phyloP scores from a whole-genome alignment of 2,888 invertebrate species.

The Trichogramma dendrolimi region DNA sequence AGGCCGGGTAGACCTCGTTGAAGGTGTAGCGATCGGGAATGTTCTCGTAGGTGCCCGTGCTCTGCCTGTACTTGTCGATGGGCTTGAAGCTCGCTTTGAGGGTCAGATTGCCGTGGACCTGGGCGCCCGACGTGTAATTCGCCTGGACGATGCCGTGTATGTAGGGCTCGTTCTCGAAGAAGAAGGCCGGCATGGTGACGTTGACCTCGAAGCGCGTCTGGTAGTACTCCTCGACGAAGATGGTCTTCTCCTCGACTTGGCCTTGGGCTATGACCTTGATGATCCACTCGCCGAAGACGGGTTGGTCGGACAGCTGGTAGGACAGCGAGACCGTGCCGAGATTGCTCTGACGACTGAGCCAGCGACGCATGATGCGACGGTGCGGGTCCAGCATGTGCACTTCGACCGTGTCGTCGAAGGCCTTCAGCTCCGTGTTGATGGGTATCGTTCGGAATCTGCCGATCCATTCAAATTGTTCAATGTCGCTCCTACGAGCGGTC shows the following conservation, averaged over 20 bases:
- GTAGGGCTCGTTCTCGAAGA: constrained; percentile 80
- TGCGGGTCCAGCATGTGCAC: constrained; percentile 89
- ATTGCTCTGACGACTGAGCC: constrained; percentile 87
- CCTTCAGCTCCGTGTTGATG: constrained; percentile 85
- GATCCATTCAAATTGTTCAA: constrained; percentile 30
- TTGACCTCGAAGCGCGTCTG: constrained; percentile 93
- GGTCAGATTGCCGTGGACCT: constrained; percentile 84
- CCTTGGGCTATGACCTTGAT: constrained; percentile 85
- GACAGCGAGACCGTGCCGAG: constrained; percentile 89
- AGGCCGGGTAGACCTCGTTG: constrained; percentile 76
- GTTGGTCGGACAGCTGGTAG: constrained; percentile 87
- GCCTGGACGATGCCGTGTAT: constrained; percentile 86
- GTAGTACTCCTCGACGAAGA: constrained; percentile 91
- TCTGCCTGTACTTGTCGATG: constrained; percentile 50
- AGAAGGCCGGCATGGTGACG: constrained; percentile 92
- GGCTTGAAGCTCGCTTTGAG: constrained; percentile 74
- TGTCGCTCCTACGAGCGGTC: not conserved
- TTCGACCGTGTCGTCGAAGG: constrained; percentile 86
- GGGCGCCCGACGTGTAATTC: constrained; percentile 92
- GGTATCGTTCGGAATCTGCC: constrained; percentile 85
- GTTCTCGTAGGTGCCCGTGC: constrained; percentile 39
- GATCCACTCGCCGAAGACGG: constrained; percentile 87
- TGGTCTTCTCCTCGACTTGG: constrained; percentile 79
- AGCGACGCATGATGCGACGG: constrained; percentile 81
- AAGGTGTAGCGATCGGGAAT: constrained; percentile 71